Evolutionary conservation across 2,888 invertebrate genomes (phyloP).

Genomic region (Pomacea canaliculata): DNA sequence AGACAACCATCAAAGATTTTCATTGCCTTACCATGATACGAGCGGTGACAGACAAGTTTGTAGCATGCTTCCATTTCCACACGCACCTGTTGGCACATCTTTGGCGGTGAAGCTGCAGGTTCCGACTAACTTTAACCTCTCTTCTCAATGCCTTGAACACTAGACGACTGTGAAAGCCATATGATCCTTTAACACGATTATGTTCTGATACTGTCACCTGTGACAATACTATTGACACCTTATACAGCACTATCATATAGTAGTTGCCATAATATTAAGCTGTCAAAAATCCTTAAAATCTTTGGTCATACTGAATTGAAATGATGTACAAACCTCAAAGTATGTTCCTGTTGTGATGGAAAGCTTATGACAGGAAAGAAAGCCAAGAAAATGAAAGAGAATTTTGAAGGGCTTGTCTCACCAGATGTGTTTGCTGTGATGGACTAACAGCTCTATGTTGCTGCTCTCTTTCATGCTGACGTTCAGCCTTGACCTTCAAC

Average conservation of each 20-base stretch:
- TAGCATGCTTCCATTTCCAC: constrained; percentile 48
- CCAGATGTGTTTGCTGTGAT: constrained; percentile 49
- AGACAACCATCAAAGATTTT: too few species aligned
- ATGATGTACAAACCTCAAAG: too few species aligned
- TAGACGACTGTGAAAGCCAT: constrained; percentile 39
- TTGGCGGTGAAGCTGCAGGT: constrained; percentile 39
- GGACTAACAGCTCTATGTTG: constrained; percentile 43
- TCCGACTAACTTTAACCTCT: constrained; percentile 48
- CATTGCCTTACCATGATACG: constrained; percentile 44
- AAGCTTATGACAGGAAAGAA: not conserved
- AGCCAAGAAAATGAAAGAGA: not conserved
- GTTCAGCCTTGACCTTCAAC: constrained; percentile 34
- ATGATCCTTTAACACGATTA: not conserved
- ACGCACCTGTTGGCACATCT: constrained; percentile 49
- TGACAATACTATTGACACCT: too few species aligned
- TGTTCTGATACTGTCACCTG: not conserved
- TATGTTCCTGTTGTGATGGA: too few species aligned
- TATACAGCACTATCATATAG: too few species aligned
- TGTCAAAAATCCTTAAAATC: too few species aligned
- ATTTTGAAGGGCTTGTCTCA: constrained; percentile 24
- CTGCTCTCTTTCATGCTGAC: constrained; percentile 42
- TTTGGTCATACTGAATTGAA: too few species aligned
- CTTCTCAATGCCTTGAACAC: constrained; percentile 44
- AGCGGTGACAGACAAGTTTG: constrained; percentile 52
- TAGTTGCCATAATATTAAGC: too few species aligned